phyloP scores from a whole-genome alignment of 2,797 vertebrate species.

The Chaetophractus vellerosus region DNA sequence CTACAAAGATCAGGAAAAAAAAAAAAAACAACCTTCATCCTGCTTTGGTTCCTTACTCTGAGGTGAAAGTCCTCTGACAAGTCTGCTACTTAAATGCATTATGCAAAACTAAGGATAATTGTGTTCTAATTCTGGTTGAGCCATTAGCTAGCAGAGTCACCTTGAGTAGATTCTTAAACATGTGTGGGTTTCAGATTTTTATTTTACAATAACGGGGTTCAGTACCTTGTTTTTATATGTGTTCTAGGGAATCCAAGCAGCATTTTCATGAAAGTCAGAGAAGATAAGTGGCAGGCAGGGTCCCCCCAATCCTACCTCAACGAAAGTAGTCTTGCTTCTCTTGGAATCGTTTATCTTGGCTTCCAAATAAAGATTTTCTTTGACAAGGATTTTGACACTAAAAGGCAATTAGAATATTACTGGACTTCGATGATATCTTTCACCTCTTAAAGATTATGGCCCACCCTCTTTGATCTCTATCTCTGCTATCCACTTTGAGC shows the following conservation, averaged over 20 bases:
- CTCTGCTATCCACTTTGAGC: slow-evolving; percentile 42
- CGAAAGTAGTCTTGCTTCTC: neutral
- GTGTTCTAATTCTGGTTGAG: slow-evolving; percentile 55
- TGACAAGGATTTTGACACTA: slow-evolving; percentile 55
- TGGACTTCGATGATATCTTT: neutral
- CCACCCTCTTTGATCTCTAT: neutral
- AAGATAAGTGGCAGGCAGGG: neutral
- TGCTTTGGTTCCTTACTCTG: neutral
- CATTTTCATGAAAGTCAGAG: slow-evolving; percentile 14
- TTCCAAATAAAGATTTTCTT: slow-evolving; percentile 68
- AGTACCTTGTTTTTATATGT: neutral
- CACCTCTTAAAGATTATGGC: slow-evolving; percentile 20
- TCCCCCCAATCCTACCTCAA: neutral
- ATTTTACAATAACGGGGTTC: neutral
- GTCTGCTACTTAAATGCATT: slow-evolving; percentile 15
- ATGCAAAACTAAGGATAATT: slow-evolving; percentile 43
- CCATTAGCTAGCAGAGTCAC: neutral
- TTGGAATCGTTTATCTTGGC: slow-evolving; percentile 11
- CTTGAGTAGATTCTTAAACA: neutral
- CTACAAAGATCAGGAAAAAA: neutral
- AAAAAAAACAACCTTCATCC: neutral
- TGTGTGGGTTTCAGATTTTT: slow-evolving; percentile 33
- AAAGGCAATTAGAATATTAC: slow-evolving; percentile 46
- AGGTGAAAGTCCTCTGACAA: neutral
- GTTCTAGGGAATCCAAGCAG: neutral